phyloP scores from a whole-genome alignment of 2,888 invertebrate species.

The Mechanitis mazaeus region DNA sequence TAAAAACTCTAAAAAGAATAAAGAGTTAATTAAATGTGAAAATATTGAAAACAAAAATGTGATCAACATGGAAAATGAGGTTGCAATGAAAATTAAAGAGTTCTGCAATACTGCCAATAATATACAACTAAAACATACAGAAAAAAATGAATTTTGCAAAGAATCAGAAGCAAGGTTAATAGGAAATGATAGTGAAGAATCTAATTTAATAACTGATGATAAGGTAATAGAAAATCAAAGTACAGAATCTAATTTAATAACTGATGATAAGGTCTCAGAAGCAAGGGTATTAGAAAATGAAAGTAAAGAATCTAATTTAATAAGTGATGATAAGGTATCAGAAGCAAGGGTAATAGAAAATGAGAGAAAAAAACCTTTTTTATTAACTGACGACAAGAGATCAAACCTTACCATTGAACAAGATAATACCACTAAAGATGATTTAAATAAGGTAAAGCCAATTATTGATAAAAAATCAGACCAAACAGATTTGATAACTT shows the following conservation, averaged over 20 bases:
- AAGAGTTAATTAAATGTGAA: too few relatives aligned
- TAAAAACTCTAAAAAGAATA: constrained; percentile 14
- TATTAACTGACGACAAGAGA: too few relatives aligned
- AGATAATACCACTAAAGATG: background rate
- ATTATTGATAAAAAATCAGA: constrained; percentile 10
- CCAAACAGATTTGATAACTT: background rate
- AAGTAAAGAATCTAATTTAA: constrained; percentile 18
- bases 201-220: constrained; percentile 12
- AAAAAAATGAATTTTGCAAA: constrained; percentile 9
- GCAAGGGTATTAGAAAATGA: constrained; percentile 12
- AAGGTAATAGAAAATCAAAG: constrained; percentile 8
- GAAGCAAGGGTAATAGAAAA: too few relatives aligned
- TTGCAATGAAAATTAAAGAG: too few relatives aligned
- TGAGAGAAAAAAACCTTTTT: too few relatives aligned
- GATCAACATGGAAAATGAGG: background rate
- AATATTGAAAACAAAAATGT: too few relatives aligned
- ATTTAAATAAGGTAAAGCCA: background rate
- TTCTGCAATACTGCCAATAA: too few relatives aligned
- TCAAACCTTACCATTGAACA: too few relatives aligned
- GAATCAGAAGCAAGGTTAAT: constrained; percentile 12
- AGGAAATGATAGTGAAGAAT: constrained; percentile 17
- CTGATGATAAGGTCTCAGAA: constrained; percentile 5
- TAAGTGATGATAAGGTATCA: background rate
- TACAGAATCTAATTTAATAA: constrained; percentile 18
- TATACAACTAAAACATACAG: background rate